Evolutionary conservation across 2,888 invertebrate genomes (phyloP), one percentile per base, ranked within the genome.

Genomic region (Sesia bembeciformis): DNA sequence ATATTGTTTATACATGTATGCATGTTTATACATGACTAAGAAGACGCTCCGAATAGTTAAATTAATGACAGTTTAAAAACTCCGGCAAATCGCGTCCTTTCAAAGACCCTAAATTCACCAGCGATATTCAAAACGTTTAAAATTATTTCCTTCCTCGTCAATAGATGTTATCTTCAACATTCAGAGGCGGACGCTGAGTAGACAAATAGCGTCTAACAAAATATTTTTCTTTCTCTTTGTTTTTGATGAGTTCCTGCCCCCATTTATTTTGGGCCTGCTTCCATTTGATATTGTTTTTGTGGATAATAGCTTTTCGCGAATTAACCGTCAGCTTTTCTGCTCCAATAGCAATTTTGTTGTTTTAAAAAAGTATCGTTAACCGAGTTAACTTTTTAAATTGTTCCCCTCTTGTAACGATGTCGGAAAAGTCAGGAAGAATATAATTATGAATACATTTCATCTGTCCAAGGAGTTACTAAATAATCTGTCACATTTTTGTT

Each of bases 141-240:
- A 46, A 46, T 8, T 46, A 56, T 56, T 57, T 59, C 53, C 56
- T 53, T 52, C 46, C 52, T 56, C 53, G 63, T 67, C 63, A 63
- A 67, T 64, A 61, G 62, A 62, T 64, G 62, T 66, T 70, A 65
- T 68, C 64, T 58, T 61, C 60, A 60, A 64, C 59, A 54, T 57
- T 56, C 54, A 58, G 61, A 54, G 58, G 56, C 60, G 54, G 55
- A 61, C 61, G 65, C 61, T 64, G 65, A 67, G 67, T 65, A 66
- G 66, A 67, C 67, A 70, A 72, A 74, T 65, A 68, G 55, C 59
- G 56, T 58, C 64, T 62, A 62, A 62, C 63, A 69, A 67, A 70
- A 74, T 68, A 67, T 70, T 71, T 69, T 71, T 64, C 65, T 60
- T 60, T 64, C 56, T 58, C 60, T 64, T 66, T 66, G 65, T 69